Conservation (phyloP, 2,888 invertebrate genomes). For the Clivina fossor region DNA sequence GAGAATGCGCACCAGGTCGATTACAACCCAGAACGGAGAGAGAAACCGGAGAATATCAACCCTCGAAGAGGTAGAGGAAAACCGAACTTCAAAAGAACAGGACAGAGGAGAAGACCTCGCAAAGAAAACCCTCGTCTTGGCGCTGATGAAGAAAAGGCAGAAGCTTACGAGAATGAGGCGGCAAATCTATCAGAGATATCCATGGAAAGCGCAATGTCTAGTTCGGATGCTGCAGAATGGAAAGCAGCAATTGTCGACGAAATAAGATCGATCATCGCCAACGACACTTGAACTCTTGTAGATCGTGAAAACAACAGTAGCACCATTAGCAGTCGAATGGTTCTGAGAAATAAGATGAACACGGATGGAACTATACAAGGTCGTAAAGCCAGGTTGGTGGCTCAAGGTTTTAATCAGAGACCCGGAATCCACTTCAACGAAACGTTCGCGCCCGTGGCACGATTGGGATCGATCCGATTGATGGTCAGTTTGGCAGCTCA, state of each 20-base stretch:
- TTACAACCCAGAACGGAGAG: no score
- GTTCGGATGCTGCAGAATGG: conserved; percentile 35
- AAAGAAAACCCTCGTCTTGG: no score
- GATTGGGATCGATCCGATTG: conserved; percentile 26
- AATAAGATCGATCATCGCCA: conserved; percentile 36
- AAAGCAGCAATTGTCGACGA: conserved; percentile 36
- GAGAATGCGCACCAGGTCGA: no score
- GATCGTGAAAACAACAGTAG: conserved; percentile 34
- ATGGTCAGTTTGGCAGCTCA: conserved; percentile 30
- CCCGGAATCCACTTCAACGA: conserved; percentile 38
- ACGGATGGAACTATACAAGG: conserved; percentile 34
- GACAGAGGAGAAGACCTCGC: no score
- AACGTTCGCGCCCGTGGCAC: conserved; percentile 39
- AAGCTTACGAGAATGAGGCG: no score
- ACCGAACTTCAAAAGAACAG: no score
- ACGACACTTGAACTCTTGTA: conserved; percentile 39
- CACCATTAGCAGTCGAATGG: neutral
- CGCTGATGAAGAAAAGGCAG: no score
- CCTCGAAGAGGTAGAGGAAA: no score
- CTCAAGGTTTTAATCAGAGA: conserved; percentile 36
- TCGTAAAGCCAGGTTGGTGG: conserved; percentile 38
- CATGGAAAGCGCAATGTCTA: conserved; percentile 18
- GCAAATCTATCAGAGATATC: conserved; percentile 11
- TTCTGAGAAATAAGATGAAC: conserved; percentile 4
- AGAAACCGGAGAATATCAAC: no score